phyloP scores from a whole-genome alignment of 2,113 vertebrate species.

The Dunckerocampus dactyliophorus region DNA sequence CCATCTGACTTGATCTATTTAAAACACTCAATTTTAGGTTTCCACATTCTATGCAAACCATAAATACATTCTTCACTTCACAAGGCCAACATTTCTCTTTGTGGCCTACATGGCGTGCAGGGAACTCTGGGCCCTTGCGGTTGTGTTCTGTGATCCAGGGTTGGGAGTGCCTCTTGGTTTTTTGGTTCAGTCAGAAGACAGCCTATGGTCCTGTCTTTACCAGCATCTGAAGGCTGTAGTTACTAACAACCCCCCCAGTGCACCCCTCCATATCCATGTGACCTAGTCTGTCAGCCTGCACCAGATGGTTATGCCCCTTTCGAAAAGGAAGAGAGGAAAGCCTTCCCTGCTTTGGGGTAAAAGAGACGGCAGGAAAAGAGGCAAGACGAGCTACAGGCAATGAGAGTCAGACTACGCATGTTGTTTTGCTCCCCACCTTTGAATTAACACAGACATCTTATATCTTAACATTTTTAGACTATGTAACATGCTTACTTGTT shows the following conservation, averaged over 20 bases:
- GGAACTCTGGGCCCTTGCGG: constrained; percentile 33
- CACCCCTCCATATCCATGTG: constrained; percentile 30
- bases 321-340: constrained; percentile 53
- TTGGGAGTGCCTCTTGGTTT: constrained; percentile 46
- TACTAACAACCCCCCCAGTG: constrained; percentile 24
- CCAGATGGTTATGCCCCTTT: constrained; percentile 68
- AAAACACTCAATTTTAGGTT: constrained; percentile 5
- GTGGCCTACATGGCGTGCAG: constrained; percentile 16
- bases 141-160: constrained; percentile 43
- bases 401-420: constrained; percentile 26
- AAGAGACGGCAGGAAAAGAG: constrained; percentile 27
- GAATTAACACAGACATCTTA: constrained; percentile 12
- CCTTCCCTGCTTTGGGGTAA: constrained; percentile 34
- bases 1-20: not conserved
- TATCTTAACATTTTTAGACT: not conserved
- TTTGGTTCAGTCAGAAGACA: constrained; percentile 54
- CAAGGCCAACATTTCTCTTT: constrained; percentile 12
- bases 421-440: constrained; percentile 21
- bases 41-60: constrained; percentile 4
- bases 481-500: not conserved
- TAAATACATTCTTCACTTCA: constrained; percentile 1
- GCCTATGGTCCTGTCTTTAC: constrained; percentile 49
- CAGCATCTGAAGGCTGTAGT: constrained; percentile 52
- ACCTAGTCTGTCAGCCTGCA: constrained; percentile 51
- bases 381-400: constrained; percentile 8